These are phyloP conservation scores for Morbakka virulenta DNA, from an alignment of 30 jellyfish, hydroid and myxozoan genomes.

Conservation along the genomic window DNA sequence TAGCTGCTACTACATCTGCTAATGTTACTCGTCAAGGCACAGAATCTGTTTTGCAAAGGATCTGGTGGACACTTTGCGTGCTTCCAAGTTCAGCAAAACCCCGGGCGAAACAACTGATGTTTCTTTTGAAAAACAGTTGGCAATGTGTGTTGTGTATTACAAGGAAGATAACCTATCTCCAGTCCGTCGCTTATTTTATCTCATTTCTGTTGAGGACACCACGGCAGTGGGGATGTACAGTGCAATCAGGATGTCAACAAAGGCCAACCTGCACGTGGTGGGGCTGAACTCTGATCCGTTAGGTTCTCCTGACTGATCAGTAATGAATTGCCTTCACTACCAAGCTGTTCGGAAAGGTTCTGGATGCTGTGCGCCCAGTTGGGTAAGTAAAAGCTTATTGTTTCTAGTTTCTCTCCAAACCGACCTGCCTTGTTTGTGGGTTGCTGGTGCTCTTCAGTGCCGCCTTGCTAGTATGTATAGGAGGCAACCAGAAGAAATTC, in stretches of 20 bases:
- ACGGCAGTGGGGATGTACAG: constrained; percentile 1
- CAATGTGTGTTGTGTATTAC: constrained; percentile 6
- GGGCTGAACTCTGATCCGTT: too few relatives aligned
- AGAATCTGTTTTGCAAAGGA: constrained; percentile 11
- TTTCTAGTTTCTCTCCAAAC: too few relatives aligned
- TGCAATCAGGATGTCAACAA: neutral
- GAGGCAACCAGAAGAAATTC: constrained; percentile 5
- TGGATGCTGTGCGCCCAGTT: constrained; percentile 1
- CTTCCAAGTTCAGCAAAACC: constrained; percentile 23
- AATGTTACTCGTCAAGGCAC: constrained; percentile 35
- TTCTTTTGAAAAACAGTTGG: constrained; percentile 29
- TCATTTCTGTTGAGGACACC: neutral
- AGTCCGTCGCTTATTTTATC: constrained; percentile 7
- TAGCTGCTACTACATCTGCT: constrained; percentile 35
- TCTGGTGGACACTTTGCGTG: constrained; percentile 1
- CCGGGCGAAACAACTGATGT: constrained; percentile 47
- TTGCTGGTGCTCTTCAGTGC: too few relatives aligned
- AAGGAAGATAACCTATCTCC: constrained; percentile 1
- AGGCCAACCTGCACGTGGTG: constrained; percentile 2
- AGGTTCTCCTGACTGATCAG: too few relatives aligned
- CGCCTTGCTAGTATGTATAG: too few relatives aligned
- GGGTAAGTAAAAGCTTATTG: too few relatives aligned
- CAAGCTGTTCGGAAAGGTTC: neutral
- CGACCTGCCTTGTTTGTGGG: too few relatives aligned
- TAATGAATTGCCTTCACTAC: constrained; percentile 31